phyloP scores from a whole-genome alignment of 2,113 vertebrate species.

The Platanista minor region DNA sequence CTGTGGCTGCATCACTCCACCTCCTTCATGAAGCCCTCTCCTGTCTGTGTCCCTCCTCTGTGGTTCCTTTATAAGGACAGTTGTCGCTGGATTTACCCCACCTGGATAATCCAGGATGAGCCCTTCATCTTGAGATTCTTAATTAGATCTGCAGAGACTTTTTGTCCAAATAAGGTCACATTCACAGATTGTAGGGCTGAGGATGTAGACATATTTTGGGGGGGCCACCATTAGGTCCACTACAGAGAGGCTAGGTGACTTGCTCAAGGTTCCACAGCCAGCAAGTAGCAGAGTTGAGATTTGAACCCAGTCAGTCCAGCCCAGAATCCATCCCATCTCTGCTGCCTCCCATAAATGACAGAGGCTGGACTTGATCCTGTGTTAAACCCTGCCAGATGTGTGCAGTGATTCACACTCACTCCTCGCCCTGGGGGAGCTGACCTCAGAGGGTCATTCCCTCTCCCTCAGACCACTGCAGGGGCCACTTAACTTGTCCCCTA shows the following conservation, averaged over 20 bases:
- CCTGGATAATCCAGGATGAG: background rate
- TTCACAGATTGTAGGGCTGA: background rate
- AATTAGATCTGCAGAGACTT: background rate
- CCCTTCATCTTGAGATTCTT: background rate
- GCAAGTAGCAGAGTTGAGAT: background rate
- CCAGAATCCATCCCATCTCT: background rate
- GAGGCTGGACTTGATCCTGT: background rate
- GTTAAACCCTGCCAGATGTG: background rate
- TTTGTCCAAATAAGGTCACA: background rate
- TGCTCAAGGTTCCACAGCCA: background rate
- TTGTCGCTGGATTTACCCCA: background rate
- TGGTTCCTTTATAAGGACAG: background rate
- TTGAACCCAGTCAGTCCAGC: background rate
- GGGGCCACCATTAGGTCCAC: too few relatives aligned
- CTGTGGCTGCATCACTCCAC: background rate
- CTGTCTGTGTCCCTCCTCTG: background rate
- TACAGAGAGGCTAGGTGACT: background rate
- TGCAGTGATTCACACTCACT: background rate
- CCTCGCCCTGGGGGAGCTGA: background rate
- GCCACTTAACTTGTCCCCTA: background rate
- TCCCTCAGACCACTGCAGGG: too few relatives aligned
- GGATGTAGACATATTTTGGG: background rate
- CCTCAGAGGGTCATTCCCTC: background rate
- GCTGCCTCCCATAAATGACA: background rate
- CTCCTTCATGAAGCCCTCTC: background rate